phyloP scores from a whole-genome alignment of 1,140 invertebrate species.

The Babylonia areolata region DNA sequence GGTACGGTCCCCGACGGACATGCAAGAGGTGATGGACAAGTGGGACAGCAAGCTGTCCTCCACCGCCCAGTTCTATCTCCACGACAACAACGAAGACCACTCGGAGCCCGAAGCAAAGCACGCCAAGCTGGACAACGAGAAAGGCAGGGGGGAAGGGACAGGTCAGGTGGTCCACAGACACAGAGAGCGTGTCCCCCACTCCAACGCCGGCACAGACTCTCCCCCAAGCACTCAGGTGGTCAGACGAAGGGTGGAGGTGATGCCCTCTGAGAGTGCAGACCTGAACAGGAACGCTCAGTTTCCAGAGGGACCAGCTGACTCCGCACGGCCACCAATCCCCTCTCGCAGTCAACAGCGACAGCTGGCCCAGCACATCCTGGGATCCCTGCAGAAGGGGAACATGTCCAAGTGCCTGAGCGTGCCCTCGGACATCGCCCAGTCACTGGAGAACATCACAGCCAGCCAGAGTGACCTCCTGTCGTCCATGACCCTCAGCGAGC shows the following conservation, averaged over 20 bases:
- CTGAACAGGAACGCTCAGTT: background rate
- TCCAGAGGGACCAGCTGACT: background rate
- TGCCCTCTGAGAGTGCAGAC: conserved; percentile 27
- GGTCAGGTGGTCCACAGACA: no score
- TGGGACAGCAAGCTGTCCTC: conserved; percentile 34
- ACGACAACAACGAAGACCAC: background rate
- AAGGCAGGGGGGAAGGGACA: background rate
- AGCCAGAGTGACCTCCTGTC: conserved; percentile 67
- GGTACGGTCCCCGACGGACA: conserved; percentile 45
- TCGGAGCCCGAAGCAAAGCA: background rate
- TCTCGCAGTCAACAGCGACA: background rate
- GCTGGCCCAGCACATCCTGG: background rate
- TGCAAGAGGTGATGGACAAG: conserved; percentile 43
- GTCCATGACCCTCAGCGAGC: conserved; percentile 70
- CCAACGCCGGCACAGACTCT: background rate
- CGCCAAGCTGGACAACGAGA: background rate
- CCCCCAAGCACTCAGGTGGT: conserved; percentile 33
- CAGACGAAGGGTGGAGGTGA: conserved; percentile 39
- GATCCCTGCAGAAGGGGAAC: conserved; percentile 3
- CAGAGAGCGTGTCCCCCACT: no score
- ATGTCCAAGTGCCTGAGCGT: conserved; percentile 73
- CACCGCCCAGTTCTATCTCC: background rate
- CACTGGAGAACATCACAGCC: conserved; percentile 67
- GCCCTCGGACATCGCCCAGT: conserved; percentile 70
- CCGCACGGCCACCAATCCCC: background rate